Base-by-base conservation (phyloP, 2,888 invertebrate genomes). In the Plagodis dolabraria region DNA sequence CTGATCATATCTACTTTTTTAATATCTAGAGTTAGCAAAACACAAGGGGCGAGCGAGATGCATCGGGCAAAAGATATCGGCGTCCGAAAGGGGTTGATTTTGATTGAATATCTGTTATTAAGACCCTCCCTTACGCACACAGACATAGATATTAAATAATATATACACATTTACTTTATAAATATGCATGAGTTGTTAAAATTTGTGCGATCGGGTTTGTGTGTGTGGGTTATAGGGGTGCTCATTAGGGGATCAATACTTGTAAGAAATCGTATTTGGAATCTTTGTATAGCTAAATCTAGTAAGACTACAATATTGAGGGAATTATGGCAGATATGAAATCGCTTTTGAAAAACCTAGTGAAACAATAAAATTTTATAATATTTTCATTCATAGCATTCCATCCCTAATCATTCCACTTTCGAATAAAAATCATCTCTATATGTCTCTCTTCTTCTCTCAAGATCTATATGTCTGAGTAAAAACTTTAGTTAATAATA, bases 51-150 rank as follows among this genome's bases (percentile, higher is more conserved):
- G 87, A 82, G 66, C 48, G 87, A 82, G 87, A 86, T 83, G 86
- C 85, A 86, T 80, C 85, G 81, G 80, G 77, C 85, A 79, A 88
- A 89, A 91, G 91, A 90, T 90, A 90, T 89, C 89, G 90, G 89
- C 63, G 60, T 78, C 85, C 82, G 83, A 83, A 87, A 89, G 83
- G 92, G 92, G 91, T 90, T 89, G 89, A 87, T 86, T 90, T 92
- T 92, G 92, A 92, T 92, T 92, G 92, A 92, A 92, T 92, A 92
- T 92, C 92, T 92, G 92, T 88, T 91, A 92, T 92, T 91, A 86
- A 88, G 85, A 84, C 89, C 90, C 83, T 83, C 83, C 82, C 78
- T 65, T 70, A 74, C 83, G 70, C 88, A 85, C 89, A 89, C 85
- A 85, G 70, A 70, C 82, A 75, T 81, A 85, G 78, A 83, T 83